Evolutionary conservation across 2,888 invertebrate genomes (phyloP), one percentile per base, ranked within the genome.

Genomic region (Archaeoteleia sp.): DNA sequence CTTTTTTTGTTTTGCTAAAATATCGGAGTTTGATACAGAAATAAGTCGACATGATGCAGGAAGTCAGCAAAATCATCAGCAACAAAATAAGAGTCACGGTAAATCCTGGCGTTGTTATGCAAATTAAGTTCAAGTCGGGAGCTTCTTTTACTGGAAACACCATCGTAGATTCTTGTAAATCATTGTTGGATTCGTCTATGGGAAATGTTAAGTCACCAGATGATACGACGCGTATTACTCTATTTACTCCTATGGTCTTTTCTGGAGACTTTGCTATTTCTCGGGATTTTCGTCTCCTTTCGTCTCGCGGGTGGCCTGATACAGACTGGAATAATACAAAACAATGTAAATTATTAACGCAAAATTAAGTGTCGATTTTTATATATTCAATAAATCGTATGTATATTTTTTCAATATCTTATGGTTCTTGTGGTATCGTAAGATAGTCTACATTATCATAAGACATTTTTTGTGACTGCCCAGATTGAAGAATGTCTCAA

Each of bases 51-150:
- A 95, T 89, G 23, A 95, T 88, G 82, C 95, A 96, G 6, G 96
- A 95, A 60, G 93, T 91, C 55, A 96, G 87, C 73, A 96, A 87
- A 46, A 96, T 93, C 49, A 92, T 93, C 61, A 96, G 88, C 14
- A 96, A 88, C 39, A 96, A 90, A 45, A 95, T 90, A 17, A 96
- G 87, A 17, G 95, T 94, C 23, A 94, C 93, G 29, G 95, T 93
- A 80, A 96, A 96, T 7, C 96, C 95, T n/a, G 95, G 93, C 2
- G 95, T 95, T 0, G 96, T 95, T 95, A 96, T 95, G 86, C 96
- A 96, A 71, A 96, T 95, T 67, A 95, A 87, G 13, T 90, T 91
- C 17, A 82, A 76, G 39, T 75, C 69, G 1, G 82, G 62, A 2
- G 67, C 43, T 49, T 67, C 67, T 45, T 68, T 71, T 13, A 91